A percentile compares a stretch with the other conserved stretches of the same genome.
Conservation (phyloP, 2,797 vertebrate species). For the Ctenochaetus hawaiiensis region DNA sequence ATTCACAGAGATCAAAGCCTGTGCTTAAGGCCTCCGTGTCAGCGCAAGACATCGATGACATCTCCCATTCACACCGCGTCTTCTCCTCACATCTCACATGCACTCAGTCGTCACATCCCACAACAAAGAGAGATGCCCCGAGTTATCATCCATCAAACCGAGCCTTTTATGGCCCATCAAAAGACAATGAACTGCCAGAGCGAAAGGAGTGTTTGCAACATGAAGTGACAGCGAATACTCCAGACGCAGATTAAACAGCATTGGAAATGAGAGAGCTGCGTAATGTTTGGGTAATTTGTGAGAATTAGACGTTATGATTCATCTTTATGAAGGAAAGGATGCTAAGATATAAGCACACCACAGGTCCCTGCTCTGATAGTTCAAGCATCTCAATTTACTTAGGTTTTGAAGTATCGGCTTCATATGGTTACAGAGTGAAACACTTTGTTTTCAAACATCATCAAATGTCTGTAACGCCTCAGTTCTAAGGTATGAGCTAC, state of each 20-base stretch:
- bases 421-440: conserved; percentile 46
- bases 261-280: conserved; percentile 74
- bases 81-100: conserved; percentile 77
- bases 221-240: conserved; percentile 80
- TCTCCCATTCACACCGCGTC: conserved; percentile 78
- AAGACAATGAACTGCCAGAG: conserved; percentile 83
- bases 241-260: conserved; percentile 79
- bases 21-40: conserved; percentile 70
- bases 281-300: conserved; percentile 79
- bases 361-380: conserved; percentile 57
- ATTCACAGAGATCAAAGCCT: conserved; percentile 78
- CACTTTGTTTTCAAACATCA: conserved; percentile 60
- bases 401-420: conserved; percentile 66
- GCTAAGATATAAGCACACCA: conserved; percentile 64
- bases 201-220: conserved; percentile 77
- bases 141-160: conserved; percentile 83
- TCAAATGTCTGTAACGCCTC: conserved; percentile 55
- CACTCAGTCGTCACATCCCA: conserved; percentile 79
- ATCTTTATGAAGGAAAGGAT: conserved; percentile 66
- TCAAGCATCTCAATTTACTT: conserved; percentile 68
- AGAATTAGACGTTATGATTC: conserved; percentile 77
- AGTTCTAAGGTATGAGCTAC: conserved; percentile 49
- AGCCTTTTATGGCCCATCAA: conserved; percentile 85
- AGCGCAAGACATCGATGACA: conserved; percentile 72
- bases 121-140: conserved; percentile 83